Evolutionary conservation across 2,797 vertebrate genomes (phyloP), one percentile per base, ranked within the genome.

Genomic region (Sparidentex hasta): DNA sequence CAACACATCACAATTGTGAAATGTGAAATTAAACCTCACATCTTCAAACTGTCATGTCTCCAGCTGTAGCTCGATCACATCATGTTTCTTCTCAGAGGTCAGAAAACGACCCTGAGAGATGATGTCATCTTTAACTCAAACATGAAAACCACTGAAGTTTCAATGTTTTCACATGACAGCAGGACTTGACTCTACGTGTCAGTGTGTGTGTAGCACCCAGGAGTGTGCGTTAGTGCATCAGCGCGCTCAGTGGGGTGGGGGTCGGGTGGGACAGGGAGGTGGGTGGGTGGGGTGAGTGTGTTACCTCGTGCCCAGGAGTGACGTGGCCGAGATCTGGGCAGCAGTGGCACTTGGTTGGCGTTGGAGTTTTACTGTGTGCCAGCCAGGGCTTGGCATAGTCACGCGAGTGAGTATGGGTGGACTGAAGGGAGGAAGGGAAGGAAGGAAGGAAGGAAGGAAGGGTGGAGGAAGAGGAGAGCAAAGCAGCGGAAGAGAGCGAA

Each of bases 381-480:
- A 99, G 96, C 98, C 98, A 99, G 95, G 98, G 98, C 96, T 99
- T 99, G 96, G 98, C 98, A 97, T 99, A 99, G 96, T 97, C 97
- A 92, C 98, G 98, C 50, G 96, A 96, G 93, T 96, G 94, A 95
- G 97, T 96, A 72, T 97, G 96, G 93, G 97, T 96, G 95, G 97
- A 98, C 98, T 99, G 97, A 81, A 90, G 92, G 96, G 83, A 95
- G 95, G 75, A 91, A 91, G 94, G 95, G 93, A 90, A 87, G 93
- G 93, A 86, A 93, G 46, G 59, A 20, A 25, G 78, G 67, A 57
- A 51, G 46, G 59, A n/a, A 29, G 50, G 62, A 47, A 70, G 82
- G 86, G 78, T 51, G 83, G 41, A 43, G 52, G 62, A 44, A 41
- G 16, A 66, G 65, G 46, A 52, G 65, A 78, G 83, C 76, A 57